Percentiles rank a stretch among this genome's conserved stretches.
Conservation (phyloP, 2,888 invertebrate species). For the Scaptomyza tumidula region DNA sequence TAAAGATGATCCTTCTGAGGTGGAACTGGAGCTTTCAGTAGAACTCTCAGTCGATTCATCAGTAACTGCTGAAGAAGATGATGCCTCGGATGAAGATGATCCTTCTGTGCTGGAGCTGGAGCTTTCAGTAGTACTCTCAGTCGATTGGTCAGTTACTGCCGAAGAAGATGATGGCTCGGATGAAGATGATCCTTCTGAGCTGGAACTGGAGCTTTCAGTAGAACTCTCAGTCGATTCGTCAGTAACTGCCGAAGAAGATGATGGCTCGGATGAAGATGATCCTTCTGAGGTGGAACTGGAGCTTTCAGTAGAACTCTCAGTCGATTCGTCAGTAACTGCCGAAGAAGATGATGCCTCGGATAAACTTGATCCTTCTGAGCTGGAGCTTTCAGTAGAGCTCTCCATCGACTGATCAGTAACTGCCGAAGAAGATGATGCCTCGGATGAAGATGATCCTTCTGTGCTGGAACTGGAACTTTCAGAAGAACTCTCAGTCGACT, state of each 20-base stretch:
- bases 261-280: slow-evolving; percentile 7
- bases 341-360: background rate
- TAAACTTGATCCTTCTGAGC: background rate
- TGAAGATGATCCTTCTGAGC: no score
- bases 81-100: slow-evolving; percentile 4
- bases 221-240: no score
- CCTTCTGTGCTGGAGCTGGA: slow-evolving; percentile 1
- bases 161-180: no score
- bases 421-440: background rate
- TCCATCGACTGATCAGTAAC: slow-evolving; percentile 3
- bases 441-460: slow-evolving; percentile 8
- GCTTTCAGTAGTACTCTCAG: background rate
- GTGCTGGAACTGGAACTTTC: slow-evolving; percentile 1
- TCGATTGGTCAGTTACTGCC: no score
- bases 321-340: background rate
- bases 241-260: background rate
- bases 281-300: slow-evolving; percentile 1
- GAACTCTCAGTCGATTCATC: slow-evolving; percentile 1
- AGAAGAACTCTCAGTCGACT: background rate
- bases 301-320: background rate
- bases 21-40: background rate
- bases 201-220: no score
- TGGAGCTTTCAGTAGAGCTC: slow-evolving; percentile 11
- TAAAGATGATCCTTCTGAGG: slow-evolving; percentile 8
- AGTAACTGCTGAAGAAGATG: background rate